Evolutionary conservation across 2,888 invertebrate species (phyloP).

Genomic region (Chirona hameri): DNA sequence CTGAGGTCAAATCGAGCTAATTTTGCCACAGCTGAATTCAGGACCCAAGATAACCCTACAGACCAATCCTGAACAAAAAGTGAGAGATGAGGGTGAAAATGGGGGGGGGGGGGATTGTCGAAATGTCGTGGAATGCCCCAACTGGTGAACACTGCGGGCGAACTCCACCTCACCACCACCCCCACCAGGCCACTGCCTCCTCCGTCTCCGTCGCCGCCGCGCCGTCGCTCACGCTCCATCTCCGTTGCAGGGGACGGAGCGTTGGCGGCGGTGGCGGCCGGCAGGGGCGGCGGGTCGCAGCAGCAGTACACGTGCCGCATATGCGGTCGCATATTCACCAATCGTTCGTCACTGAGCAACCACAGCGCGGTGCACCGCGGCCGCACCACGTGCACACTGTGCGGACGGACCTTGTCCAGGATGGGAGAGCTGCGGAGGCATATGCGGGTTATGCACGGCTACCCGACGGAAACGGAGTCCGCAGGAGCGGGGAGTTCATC

Average conservation of each 20-base stretch:
- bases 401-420: slow-evolving; percentile 49
- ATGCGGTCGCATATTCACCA: slow-evolving; percentile 35
- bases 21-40: no score
- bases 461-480: slow-evolving; percentile 48
- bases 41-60: no score
- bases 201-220: slow-evolving; percentile 31
- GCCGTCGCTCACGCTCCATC: slow-evolving; percentile 35
- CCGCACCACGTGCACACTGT: slow-evolving; percentile 47
- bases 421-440: slow-evolving; percentile 44
- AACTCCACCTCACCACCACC: no score
- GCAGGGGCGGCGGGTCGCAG: background rate
- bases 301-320: slow-evolving; percentile 34
- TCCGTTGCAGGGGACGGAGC: slow-evolving; percentile 33
- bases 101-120: no score
- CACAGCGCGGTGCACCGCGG: slow-evolving; percentile 40
- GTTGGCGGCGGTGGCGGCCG: background rate
- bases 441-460: slow-evolving; percentile 41
- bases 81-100: no score
- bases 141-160: no score
- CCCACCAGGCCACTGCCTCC: no score
- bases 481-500: no score
- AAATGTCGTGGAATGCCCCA: no score
- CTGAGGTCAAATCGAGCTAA: no score
- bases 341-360: slow-evolving; percentile 35
- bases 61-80: no score